Evolutionary conservation across 1,140 invertebrate genomes (phyloP).

Genomic region (Pygmarrhopalites habei): DNA sequence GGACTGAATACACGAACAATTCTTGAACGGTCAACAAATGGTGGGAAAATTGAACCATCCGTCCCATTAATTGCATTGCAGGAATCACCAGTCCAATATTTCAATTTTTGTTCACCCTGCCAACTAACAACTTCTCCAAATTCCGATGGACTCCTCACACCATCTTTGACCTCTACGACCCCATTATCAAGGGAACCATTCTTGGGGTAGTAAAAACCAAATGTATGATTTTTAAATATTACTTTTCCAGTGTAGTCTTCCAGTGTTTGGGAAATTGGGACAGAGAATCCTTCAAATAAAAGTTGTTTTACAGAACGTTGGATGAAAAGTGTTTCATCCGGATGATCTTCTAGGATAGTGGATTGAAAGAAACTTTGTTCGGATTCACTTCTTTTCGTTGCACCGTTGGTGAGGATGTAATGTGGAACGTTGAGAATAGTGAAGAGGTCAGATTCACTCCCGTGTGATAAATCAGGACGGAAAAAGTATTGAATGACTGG

Average conservation of each 20-base stretch:
- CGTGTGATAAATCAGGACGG: slow-evolving; percentile 21
- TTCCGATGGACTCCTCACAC: not conserved
- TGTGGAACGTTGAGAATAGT: slow-evolving; percentile 25
- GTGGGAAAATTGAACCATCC: slow-evolving; percentile 19
- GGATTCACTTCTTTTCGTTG: not conserved
- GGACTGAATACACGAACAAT: slow-evolving; percentile 29
- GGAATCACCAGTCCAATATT: not conserved
- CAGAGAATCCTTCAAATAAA: slow-evolving; percentile 25
- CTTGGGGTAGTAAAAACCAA: not conserved
- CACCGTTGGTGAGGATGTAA: slow-evolving; percentile 10
- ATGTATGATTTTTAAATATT: not conserved
- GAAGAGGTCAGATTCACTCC: slow-evolving; percentile 14
- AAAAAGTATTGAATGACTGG: slow-evolving; percentile 26
- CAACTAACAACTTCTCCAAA: slow-evolving; percentile 12
- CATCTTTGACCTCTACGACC: not conserved
- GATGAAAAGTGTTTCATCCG: slow-evolving; percentile 17
- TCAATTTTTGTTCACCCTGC: not conserved
- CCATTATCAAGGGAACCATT: slow-evolving; percentile 5
- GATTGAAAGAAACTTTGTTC: not conserved
- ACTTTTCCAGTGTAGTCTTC: not conserved
- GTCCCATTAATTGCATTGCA: too few relatives aligned
- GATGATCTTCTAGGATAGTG: too few relatives aligned
- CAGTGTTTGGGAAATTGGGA: slow-evolving; percentile 13
- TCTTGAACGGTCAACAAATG: slow-evolving; percentile 11
- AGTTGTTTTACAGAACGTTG: slow-evolving; percentile 3